phyloP scores from a whole-genome alignment of 2,888 invertebrate genomes.

The Xylota sylvarum region DNA sequence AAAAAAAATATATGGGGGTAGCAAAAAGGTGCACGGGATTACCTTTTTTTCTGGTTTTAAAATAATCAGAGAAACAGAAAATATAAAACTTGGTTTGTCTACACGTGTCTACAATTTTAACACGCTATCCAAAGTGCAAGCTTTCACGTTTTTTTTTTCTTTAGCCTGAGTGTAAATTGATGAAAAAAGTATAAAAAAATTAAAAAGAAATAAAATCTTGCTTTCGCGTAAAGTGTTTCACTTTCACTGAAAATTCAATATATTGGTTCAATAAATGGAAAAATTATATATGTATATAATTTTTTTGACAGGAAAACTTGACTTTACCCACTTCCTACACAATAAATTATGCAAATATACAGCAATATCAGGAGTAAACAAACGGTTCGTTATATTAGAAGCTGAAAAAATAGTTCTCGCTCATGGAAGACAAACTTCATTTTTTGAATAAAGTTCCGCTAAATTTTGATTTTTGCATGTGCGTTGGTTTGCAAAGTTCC shows the following conservation, averaged over 20 bases:
- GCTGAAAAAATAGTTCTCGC: no score
- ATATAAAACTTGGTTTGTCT: slow-evolving; percentile 1
- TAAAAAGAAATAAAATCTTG: slow-evolving; percentile 3
- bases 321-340: background rate
- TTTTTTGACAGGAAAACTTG: no score
- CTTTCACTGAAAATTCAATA: background rate
- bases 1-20: background rate
- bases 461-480: no score
- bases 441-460: no score
- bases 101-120: slow-evolving; percentile 14
- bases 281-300: no score
- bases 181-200: no score
- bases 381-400: no score
- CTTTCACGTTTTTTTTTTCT: background rate
- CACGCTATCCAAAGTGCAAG: slow-evolving; percentile 8
- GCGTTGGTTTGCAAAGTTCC: no score
- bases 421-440: no score
- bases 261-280: background rate
- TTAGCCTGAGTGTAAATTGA: no score
- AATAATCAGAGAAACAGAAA: slow-evolving; percentile 2
- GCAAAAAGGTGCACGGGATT: slow-evolving; percentile 2
- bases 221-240: slow-evolving; percentile 3
- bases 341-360: no score
- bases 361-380: background rate
- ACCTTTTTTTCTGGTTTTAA: background rate